Evolutionary conservation across 1,140 invertebrate species (phyloP), one percentile per base, ranked within the genome.

Genomic region (Helicoverpa armigera): DNA sequence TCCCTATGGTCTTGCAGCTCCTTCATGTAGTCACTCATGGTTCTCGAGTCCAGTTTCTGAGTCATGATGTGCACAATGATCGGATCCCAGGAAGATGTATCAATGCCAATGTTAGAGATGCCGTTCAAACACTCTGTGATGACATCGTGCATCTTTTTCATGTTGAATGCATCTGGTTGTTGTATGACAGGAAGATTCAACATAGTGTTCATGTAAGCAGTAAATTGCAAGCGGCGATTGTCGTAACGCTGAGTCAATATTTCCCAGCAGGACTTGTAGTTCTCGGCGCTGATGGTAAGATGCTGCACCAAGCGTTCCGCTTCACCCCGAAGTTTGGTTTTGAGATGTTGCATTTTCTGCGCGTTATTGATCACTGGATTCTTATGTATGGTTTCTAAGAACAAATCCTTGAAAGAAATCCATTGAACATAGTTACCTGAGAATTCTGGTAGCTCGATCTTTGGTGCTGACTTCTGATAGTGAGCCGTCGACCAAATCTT

Each of bases 361-460:
- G 87, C 79, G n/a, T 82, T 78, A 2, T 72, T 63, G 23, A 92
- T 74, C 2, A 70, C 43, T 11, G 78, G 58, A 61, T 88, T 85
- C 29, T 87, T 81, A 67, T 92, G 82, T 13, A 91, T 84, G 1
- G 90, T 79, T 60, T 85, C 83, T 2, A 72, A 60, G 81, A 91
- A 92, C 2, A 86, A 78, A 73, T 91, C 83, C 31, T 84, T 79
- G 63, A 92, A 91, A 3, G 84, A 79, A 16, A 87, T 76, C 88
- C 90, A 92, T 53, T 87, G 77, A 31, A 78, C 81, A 70, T 87
- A 89, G 48, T 80, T 77, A 10, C 88, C 89, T 2, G 79, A 81
- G 79, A 91, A 91, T 60, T 87, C 86, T 3, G 87, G 86, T 1
- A 90, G 72, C 3, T 87, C 72, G 10, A 84, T 78, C 50, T 67